Base-by-base conservation (phyloP, 2,888 invertebrate genomes). In the Amiota minor region DNA sequence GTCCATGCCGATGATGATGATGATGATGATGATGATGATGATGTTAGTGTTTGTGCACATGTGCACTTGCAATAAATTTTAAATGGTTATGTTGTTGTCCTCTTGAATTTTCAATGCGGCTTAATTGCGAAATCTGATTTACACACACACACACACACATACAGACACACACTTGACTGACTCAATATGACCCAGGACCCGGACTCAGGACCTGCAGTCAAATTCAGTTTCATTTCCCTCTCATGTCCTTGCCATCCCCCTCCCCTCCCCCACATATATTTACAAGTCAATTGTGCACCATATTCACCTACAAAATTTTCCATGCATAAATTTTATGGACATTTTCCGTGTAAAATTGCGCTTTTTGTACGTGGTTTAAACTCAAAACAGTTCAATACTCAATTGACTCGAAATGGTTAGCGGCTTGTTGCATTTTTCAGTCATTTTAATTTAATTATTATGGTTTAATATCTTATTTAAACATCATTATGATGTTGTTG, bases 41-140 rank as follows among this genome's bases (percentile, higher is more conserved):
- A 6, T 35, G 35, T 35, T 35, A 35, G 35, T 35, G 35, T 50
- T 69, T 50, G 8, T 46, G 11, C 11, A 59, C 23, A 59, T 16
- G 59, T 20, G 46, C 45, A 16, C 18, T 35, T 49, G 70, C 70
- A 75, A 78, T 80, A 75, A 79, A 79, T 82, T 80, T 71, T 74
- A 61, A 71, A 65, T 47, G 16, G 14, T 47, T 75, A 78, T 76
- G 53, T 50, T 76, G 53, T 50, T 50, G 53, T 74, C 73, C 76
- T 70, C 73, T 77, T 78, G 78, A 76, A 80, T 80, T 35, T 78
- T 78, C 75, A 80, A 83, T 83, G 77, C 71, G 68, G 74, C 76
- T 75, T 85, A 82, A 85, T 82, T 83, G 81, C 77, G 71, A 81
- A 84, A 84, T 84, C 73, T 77, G 82, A 83, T 84, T 84, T 81